Base-by-base conservation (phyloP, 2,888 invertebrate genomes). In the Blomia tropicalis region DNA sequence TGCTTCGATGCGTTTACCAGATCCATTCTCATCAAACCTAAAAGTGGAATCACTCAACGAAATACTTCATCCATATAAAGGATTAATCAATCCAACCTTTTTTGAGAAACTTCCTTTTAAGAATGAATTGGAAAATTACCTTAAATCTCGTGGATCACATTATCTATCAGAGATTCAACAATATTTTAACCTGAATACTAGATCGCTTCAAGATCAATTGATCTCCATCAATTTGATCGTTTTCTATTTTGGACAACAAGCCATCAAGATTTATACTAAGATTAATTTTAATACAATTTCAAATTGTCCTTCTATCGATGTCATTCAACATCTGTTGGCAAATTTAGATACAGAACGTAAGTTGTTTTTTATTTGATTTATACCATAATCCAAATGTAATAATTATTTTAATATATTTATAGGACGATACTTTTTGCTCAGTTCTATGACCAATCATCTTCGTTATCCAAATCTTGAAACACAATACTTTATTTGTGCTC, bases 391-490 rank as follows among this genome's bases (percentile, higher is more conserved):
- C n/a, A n/a, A n/a, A n/a, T n/a, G n/a, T n/a, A n/a, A n/a, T 30
- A 4, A 19, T 32, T 4, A 7, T 54, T 36, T 47, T 59, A 54
- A 19, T 17, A 43, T 32, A 19, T 31, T 56, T 60, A 32, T 19
- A 78, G 78, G 78, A 60, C 83, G 92, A 54, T 99, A 98, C 75
- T 77, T 98, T 70, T 95, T 99, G 77, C 79, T 99, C 72, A 98
- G 96, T 74, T 93, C 96, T 1, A 91, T 99, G 68, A 93, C 95
- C 58, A 99, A 99, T 77, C 98, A 99, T 73, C 78, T 99, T 70
- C 83, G 98, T 27, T 99, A 95, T 76, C 98, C 98, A 14, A 99
- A 99, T 77, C 95, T 92, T 72, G 98, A 99, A 77, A 99, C 98
- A 25, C 96, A 98, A 77, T 99, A 98, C 78, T 99, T 99, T 79